phyloP scores from a whole-genome alignment of 2,888 invertebrate species.

The Drosophila melanocephala region DNA sequence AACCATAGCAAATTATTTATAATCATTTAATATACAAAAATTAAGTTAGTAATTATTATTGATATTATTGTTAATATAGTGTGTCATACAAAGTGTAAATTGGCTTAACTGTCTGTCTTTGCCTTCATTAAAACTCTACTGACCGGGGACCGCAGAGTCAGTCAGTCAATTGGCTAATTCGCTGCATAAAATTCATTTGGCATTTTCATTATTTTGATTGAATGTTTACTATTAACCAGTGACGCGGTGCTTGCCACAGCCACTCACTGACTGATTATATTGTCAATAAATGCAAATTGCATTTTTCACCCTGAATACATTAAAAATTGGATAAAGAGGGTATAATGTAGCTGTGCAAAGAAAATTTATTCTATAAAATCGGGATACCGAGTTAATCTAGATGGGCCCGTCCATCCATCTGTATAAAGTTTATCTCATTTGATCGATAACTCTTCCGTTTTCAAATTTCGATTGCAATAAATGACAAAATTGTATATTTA shows the following conservation, averaged over 20 bases:
- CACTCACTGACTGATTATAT: conserved; percentile 49
- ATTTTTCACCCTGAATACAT: conserved; percentile 6
- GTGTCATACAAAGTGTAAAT: conserved; percentile 34
- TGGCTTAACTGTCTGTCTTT: conserved; percentile 15
- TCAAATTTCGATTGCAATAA: neutral
- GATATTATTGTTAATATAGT: conserved; percentile 11
- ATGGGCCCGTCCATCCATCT: no score
- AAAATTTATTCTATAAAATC: neutral
- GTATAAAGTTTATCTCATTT: neutral
- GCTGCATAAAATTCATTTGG: conserved; percentile 45
- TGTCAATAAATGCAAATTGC: conserved; percentile 71
- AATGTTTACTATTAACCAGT: conserved; percentile 52
- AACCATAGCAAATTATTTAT: neutral
- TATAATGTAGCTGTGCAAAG: neutral
- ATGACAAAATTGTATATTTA: neutral
- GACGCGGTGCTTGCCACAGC: conserved; percentile 9
- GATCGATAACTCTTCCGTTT: neutral
- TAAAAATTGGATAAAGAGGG: neutral
- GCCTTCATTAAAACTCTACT: conserved; percentile 19
- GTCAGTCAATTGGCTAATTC: conserved; percentile 68
- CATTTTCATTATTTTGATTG: conserved; percentile 66
- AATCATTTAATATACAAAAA: neutral
- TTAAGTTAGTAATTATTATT: conserved; percentile 22
- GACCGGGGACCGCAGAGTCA: conserved; percentile 40
- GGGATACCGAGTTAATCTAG: neutral